Evolutionary conservation across 2,888 invertebrate species (phyloP).

Genomic region (Microplitis manilae): DNA sequence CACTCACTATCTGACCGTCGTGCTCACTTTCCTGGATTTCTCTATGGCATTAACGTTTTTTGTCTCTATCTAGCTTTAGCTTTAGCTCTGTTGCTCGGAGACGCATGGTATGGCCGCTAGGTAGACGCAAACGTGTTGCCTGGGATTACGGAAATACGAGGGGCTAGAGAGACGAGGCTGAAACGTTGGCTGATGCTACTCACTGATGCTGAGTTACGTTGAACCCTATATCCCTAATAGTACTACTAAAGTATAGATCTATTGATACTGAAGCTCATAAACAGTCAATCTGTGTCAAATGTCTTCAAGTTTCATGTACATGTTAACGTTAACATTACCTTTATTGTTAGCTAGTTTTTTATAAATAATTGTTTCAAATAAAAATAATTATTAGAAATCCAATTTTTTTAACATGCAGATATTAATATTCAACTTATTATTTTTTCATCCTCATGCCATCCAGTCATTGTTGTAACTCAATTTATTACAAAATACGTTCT

Average conservation of each 20-base stretch:
- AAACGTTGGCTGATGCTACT: conserved; percentile 47
- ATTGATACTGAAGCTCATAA: conserved; percentile 52
- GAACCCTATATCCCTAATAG: conserved; percentile 63
- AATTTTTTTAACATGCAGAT: no score
- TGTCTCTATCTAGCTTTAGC: conserved; percentile 46
- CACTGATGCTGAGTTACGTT: conserved; percentile 71
- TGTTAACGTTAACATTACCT: no score
- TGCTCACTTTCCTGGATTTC: background rate
- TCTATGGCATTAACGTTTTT: background rate
- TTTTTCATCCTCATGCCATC: no score
- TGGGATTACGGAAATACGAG: conserved; percentile 67
- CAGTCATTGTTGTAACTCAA: no score
- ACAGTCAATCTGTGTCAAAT: conserved; percentile 31
- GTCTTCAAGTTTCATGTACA: background rate
- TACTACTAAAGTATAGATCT: conserved; percentile 53
- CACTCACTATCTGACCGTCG: background rate
- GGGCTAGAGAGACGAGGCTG: conserved; percentile 46
- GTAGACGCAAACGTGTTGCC: conserved; percentile 57
- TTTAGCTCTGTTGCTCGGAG: conserved; percentile 25
- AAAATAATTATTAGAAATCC: no score
- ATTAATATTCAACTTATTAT: no score
- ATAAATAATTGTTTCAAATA: no score
- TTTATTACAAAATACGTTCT: no score
- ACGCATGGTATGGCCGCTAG: conserved; percentile 44
- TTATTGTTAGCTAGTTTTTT: no score